These are phyloP conservation scores for Alosa alosa DNA, from an alignment of 2,113 vertebrate genomes.

Conservation along the genomic window DNA sequence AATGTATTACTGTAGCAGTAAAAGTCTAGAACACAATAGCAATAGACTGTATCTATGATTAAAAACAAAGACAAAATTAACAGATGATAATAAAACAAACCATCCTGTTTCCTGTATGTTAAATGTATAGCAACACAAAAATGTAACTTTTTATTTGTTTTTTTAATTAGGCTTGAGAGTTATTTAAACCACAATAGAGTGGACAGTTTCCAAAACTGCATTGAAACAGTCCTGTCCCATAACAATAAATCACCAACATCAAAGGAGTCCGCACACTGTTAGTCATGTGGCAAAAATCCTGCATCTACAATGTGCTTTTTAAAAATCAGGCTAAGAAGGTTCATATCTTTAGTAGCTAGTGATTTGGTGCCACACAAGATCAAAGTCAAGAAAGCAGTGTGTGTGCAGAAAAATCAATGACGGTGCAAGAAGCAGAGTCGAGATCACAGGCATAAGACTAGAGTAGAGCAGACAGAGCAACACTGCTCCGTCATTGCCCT, in stretches of 20 bases:
- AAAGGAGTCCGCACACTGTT: constrained; percentile 62
- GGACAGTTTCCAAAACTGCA: background rate
- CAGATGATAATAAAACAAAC: background rate
- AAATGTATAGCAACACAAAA: background rate
- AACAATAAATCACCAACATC: constrained; percentile 64
- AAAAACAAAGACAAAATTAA: background rate
- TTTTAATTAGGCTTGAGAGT: background rate
- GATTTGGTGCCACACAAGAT: constrained; percentile 46
- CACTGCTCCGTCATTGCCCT: background rate
- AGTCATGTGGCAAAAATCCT: constrained; percentile 70
- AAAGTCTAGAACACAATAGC: background rate
- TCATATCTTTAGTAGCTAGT: constrained; percentile 49
- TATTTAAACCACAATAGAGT: background rate
- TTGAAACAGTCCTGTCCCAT: background rate
- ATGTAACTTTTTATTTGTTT: no score
- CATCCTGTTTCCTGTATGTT: background rate
- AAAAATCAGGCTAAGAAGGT: constrained; percentile 32
- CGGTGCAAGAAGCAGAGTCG: constrained; percentile 33
- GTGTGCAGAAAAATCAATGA: constrained; percentile 41
- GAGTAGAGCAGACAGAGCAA: constrained; percentile 27
- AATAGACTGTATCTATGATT: background rate
- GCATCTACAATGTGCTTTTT: constrained; percentile 35
- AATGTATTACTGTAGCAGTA: no score
- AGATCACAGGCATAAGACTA: constrained; percentile 39
- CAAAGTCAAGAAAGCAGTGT: constrained; percentile 41